Evolutionary conservation across 2,888 invertebrate genomes (phyloP).

Genomic region (Pycnomerus fuliginosus): DNA sequence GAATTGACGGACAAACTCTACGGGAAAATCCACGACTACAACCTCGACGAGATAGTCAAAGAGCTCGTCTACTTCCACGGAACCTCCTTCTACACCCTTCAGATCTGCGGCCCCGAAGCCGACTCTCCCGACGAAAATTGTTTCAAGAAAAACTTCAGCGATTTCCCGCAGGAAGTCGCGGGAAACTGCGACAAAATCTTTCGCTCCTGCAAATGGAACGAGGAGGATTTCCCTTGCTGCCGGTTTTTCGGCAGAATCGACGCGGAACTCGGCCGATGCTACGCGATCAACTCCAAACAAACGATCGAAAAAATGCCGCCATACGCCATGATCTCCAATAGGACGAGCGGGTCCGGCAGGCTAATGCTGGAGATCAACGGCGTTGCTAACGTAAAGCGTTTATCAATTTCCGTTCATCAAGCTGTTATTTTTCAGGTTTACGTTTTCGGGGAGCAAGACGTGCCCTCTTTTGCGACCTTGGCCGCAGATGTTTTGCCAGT

Average conservation of each 20-base stretch:
- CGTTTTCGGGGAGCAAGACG: slow-evolving; percentile 65
- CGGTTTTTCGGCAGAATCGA: slow-evolving; percentile 63
- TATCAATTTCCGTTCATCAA: slow-evolving; percentile 8
- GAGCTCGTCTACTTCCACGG: slow-evolving; percentile 71
- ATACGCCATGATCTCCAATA: slow-evolving; percentile 62
- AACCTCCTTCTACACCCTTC: slow-evolving; percentile 63
- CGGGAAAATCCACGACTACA: slow-evolving; percentile 65
- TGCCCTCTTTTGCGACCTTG: slow-evolving; percentile 67
- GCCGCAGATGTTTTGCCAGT: slow-evolving; percentile 62
- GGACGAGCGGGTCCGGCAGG: slow-evolving; percentile 62
- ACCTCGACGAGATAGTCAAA: slow-evolving; percentile 68
- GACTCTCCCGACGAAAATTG: slow-evolving; percentile 52
- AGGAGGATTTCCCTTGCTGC: slow-evolving; percentile 63
- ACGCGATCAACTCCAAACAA: slow-evolving; percentile 66
- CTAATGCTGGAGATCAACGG: slow-evolving; percentile 58
- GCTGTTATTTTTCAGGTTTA: slow-evolving; percentile 60
- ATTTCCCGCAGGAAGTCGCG: slow-evolving; percentile 59
- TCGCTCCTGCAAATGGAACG: slow-evolving; percentile 63
- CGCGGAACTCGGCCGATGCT: slow-evolving; percentile 69
- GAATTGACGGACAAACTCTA: slow-evolving; percentile 65
- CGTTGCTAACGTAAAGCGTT: slow-evolving; percentile 57
- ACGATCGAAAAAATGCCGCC: slow-evolving; percentile 55
- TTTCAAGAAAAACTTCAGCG: slow-evolving; percentile 60
- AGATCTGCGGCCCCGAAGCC: slow-evolving; percentile 59
- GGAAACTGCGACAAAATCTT: slow-evolving; percentile 61